Percentiles rank a stretch among this genome's conserved stretches.
These are phyloP conservation scores for Drosophila nr. perissopoda DNA, from an alignment of 2,888 invertebrate genomes.

Conservation along the genomic window DNA sequence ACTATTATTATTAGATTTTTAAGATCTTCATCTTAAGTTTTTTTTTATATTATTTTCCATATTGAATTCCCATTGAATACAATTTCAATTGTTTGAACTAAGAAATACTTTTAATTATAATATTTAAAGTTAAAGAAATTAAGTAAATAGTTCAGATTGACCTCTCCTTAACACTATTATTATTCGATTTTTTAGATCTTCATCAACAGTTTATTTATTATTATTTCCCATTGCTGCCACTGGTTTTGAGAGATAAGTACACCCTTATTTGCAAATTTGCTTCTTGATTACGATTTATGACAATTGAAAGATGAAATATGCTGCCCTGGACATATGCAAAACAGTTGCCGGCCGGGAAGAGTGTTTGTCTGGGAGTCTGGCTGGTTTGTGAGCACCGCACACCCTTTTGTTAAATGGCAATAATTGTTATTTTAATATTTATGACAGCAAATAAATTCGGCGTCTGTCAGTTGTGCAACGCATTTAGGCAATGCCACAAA, in stretches of 20 bases:
- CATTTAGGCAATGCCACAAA: conserved; percentile 16
- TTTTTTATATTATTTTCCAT: too few species aligned
- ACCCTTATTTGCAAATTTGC: conserved; percentile 18
- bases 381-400: conserved; percentile 8
- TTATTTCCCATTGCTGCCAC: not conserved
- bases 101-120: not conserved
- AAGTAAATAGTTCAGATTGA: not conserved
- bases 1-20: not conserved
- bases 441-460: conserved; percentile 77
- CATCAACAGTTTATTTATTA: not conserved
- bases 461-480: conserved; percentile 52
- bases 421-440: conserved; percentile 81
- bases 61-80: too few species aligned
- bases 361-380: conserved; percentile 12
- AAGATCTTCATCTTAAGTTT: not conserved
- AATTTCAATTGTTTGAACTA: not conserved
- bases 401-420: conserved; percentile 61
- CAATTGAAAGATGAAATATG: conserved; percentile 57
- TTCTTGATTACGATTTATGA: conserved; percentile 54
- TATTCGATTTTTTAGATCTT: not conserved
- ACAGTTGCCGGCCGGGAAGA: conserved; percentile 18
- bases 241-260: not conserved
- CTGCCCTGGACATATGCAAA: conserved; percentile 55
- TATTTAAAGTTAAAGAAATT: not conserved
- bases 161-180: not conserved